Percentiles rank a stretch among this genome's conserved stretches.
These are phyloP conservation scores for Palythoa caribaeorum DNA, from an alignment of 92 coral and sea anemone species.

Conservation along the genomic window DNA sequence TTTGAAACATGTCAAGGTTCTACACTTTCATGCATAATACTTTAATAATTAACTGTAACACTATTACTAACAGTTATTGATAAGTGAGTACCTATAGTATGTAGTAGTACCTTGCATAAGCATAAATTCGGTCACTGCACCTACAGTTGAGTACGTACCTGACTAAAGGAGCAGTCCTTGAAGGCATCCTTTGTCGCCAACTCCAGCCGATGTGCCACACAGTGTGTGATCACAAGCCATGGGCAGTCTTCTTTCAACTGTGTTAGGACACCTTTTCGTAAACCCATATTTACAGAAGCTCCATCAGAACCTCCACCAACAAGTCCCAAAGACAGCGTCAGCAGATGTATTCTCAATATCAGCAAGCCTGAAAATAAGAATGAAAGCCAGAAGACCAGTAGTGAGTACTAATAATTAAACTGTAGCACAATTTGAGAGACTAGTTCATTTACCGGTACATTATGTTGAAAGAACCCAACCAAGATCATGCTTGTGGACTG, in stretches of 20 bases:
- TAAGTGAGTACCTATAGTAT: neutral
- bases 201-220: slow-evolving; percentile 37
- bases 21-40: neutral
- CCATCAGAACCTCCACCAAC: slow-evolving; percentile 40
- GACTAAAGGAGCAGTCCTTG: slow-evolving; percentile 32
- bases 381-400: neutral
- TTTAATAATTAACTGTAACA: neutral
- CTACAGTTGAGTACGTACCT: slow-evolving; percentile 13
- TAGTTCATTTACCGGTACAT: slow-evolving; percentile 5
- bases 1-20: neutral
- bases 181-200: slow-evolving; percentile 40
- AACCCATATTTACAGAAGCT: slow-evolving; percentile 32
- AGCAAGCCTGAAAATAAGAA: slow-evolving; percentile 23
- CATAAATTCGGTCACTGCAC: neutral
- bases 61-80: slow-evolving; percentile 1
- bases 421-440: slow-evolving; percentile 4
- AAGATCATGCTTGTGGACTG: slow-evolving; percentile 16
- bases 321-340: slow-evolving; percentile 20
- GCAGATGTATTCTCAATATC: slow-evolving; percentile 24
- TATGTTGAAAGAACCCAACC: slow-evolving; percentile 22
- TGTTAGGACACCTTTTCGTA: slow-evolving; percentile 8
- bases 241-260: slow-evolving; percentile 33
- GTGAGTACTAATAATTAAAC: neutral
- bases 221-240: slow-evolving; percentile 32
- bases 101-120: neutral